Evolutionary conservation across 2,113 vertebrate genomes (phyloP), one percentile per base, ranked within the genome.

Genomic region (Oncorhynchus masou): DNA sequence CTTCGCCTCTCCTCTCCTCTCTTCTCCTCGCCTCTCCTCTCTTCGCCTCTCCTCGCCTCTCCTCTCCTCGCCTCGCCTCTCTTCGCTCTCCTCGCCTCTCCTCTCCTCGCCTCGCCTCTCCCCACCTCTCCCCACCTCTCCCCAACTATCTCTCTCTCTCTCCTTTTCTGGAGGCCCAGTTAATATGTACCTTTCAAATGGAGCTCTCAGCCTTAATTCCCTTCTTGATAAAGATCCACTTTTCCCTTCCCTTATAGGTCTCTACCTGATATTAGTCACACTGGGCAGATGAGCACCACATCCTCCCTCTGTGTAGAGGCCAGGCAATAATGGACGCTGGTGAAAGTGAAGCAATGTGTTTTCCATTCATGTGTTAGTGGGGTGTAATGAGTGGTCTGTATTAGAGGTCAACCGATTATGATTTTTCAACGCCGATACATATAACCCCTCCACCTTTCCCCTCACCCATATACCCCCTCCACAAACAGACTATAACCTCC

Each of bases 171-270:
- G 96, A 96, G 95, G 94, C 89, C 87, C 91, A 92, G 94, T 92
- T 92, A 96, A 98, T 97, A 96, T 98, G 97, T 98, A 98, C 96
- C 97, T 96, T 98, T 96, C 95, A 98, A 97, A 98, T 97, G 96
- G 96, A 97, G 95, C 96, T 97, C 96, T 97, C 94, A 96, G 95
- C 95, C 95, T 97, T 98, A 98, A 98, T 97, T 98, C 95, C 96
- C 95, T 96, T 95, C 95, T 96, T 98, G 97, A 99, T 98, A 98
- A 99, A 98, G 97, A 98, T 98, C 96, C 96, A 94, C 83, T 80
- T 97, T 97, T 97, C 95, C 94, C 95, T 95, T 95, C 93, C 96
- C 95, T 97, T 96, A 97, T 96, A 97, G 96, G 96, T 97, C 95
- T 96, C 92, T 94, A 93, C 91, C 94, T 94, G 96, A 98, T 99